These are phyloP conservation scores for Trogon surrucura DNA, from an alignment of 2,113 vertebrate species.

Conservation along the genomic window DNA sequence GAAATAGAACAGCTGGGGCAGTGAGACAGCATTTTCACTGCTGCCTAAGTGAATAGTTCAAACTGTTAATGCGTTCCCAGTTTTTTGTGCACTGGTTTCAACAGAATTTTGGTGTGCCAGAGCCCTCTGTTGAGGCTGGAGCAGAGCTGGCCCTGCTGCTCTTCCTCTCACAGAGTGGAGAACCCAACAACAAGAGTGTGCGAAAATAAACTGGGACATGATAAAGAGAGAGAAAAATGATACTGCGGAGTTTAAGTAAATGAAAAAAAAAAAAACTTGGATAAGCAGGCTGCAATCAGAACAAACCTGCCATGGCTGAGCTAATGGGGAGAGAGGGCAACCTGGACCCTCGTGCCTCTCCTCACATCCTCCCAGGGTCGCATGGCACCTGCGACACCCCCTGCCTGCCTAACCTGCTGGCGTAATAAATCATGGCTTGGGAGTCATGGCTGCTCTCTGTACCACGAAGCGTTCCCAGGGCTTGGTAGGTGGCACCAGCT, in stretches of 20 bases:
- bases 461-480: no score
- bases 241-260: not conserved
- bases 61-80: not conserved
- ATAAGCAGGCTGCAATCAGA: not conserved
- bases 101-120: not conserved
- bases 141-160: rapidly evolving
- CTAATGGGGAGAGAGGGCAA: no score
- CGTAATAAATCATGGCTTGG: no score
- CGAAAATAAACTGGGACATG: not conserved
- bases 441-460: no score
- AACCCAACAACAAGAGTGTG: rapidly evolving
- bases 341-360: no score
- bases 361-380: no score
- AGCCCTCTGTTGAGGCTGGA: not conserved
- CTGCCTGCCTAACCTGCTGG: no score
- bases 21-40: not conserved
- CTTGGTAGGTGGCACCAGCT: not conserved
- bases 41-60: not conserved
- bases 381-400: no score
- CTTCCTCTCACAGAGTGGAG: not conserved
- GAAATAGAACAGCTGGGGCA: not conserved
- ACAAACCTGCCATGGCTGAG: no score
- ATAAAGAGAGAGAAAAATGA: not conserved
- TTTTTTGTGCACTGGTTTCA: not conserved
- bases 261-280: not conserved